Evolutionary conservation across 1,140 invertebrate species (phyloP).

Genomic region (Brevipalpus yothersi): DNA sequence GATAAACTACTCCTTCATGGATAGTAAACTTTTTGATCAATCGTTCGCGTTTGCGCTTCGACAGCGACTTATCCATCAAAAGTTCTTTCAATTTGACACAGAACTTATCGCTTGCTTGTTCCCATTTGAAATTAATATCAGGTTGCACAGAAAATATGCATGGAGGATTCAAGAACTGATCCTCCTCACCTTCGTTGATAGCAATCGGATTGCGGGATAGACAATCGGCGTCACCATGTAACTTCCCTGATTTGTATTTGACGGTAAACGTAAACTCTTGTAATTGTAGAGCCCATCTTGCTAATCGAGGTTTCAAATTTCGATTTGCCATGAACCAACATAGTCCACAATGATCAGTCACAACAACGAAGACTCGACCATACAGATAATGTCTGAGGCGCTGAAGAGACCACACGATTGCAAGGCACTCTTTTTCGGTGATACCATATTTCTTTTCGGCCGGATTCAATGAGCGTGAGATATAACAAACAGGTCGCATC

Average conservation of each 20-base stretch:
- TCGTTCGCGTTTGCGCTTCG: neutral
- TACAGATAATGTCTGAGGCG: conserved; percentile 25
- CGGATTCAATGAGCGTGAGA: conserved; percentile 18
- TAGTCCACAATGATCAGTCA: conserved; percentile 26
- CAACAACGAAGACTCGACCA: conserved; percentile 23
- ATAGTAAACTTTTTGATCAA: neutral
- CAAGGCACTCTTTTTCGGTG: conserved; percentile 26
- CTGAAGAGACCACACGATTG: conserved; percentile 22
- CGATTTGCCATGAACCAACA: conserved; percentile 21
- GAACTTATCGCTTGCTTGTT: neutral
- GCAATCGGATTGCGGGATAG: neutral
- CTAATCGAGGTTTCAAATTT: conserved; percentile 21
- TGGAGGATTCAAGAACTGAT: neutral
- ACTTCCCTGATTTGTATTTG: conserved; percentile 5
- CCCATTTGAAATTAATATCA: neutral
- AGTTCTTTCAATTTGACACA: neutral
- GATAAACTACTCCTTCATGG: neutral
- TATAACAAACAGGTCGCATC: conserved; percentile 13
- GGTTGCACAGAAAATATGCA: too few species aligned
- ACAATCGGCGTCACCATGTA: conserved; percentile 5
- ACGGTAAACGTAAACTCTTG: conserved; percentile 11
- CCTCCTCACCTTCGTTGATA: neutral
- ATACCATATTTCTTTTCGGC: conserved; percentile 23
- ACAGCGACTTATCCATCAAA: neutral
- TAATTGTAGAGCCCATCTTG: conserved; percentile 24